Conservation (phyloP, 1,140 invertebrate genomes). For the Listronotus oregonensis region DNA sequence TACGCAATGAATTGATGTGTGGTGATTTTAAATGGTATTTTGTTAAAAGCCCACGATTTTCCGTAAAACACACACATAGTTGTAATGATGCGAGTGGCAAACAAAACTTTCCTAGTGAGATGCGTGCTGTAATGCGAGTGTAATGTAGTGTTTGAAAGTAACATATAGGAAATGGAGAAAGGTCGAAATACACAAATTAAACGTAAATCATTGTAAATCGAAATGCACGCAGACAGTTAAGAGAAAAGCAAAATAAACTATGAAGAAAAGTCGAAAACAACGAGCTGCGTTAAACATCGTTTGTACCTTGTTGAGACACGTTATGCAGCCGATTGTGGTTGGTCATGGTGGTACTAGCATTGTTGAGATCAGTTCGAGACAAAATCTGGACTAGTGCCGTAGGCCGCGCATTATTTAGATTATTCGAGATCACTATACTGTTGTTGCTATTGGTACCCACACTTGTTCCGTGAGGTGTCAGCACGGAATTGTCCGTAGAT, state of each 20-base stretch:
- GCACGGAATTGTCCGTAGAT: constrained; percentile 58
- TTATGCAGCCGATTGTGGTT: constrained; percentile 57
- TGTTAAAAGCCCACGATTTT: too few species aligned
- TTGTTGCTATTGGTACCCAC: constrained; percentile 58
- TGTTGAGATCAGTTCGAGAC: constrained; percentile 57
- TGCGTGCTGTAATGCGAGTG: constrained; percentile 20
- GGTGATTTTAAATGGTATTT: too few species aligned
- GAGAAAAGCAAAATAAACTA: constrained; percentile 25
- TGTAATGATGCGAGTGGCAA: too few species aligned
- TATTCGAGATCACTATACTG: constrained; percentile 56
- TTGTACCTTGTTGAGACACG: constrained; percentile 56
- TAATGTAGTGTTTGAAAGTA: constrained; percentile 18
- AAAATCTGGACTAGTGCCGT: constrained; percentile 56
- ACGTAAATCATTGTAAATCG: constrained; percentile 12
- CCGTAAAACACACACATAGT: too few species aligned
- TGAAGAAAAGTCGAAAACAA: too few species aligned
- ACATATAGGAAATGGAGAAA: constrained; percentile 13
- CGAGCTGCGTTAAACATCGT: constrained; percentile 31
- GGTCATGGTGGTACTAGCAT: constrained; percentile 59
- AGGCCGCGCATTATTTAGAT: constrained; percentile 56
- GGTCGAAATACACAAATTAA: constrained; percentile 24
- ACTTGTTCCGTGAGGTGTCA: constrained; percentile 59
- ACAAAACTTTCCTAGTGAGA: constrained; percentile 29
- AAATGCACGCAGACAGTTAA: constrained; percentile 20
- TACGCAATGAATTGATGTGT: too few species aligned